Conservation (phyloP, 2,797 vertebrate genomes). For the Phyllotis vaccarum region DNA sequence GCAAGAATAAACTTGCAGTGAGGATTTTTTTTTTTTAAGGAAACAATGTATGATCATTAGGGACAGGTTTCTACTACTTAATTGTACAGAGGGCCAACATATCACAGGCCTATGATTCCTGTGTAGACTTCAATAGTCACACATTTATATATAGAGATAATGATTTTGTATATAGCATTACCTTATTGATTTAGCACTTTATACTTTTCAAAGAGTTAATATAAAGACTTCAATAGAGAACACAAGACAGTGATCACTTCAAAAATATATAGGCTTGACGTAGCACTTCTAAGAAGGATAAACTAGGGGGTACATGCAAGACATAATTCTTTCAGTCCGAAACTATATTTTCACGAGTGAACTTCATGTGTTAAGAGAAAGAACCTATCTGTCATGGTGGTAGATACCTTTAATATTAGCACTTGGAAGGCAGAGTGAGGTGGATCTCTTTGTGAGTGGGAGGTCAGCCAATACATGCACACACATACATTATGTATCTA, state of each 20-base stretch:
- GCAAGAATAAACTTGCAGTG: constrained; percentile 24
- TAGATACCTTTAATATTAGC: neutral
- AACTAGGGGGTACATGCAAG: neutral
- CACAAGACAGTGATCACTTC: constrained; percentile 11
- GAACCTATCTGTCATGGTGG: neutral
- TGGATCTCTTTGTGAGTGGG: neutral
- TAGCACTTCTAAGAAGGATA: constrained; percentile 10
- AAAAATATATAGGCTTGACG: constrained; percentile 21
- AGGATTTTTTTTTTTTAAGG: constrained; percentile 21
- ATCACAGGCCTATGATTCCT: neutral
- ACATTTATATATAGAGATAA: constrained; percentile 30
- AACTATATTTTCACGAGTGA: constrained; percentile 49
- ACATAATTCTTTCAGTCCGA: constrained; percentile 9
- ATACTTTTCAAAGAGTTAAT: constrained; percentile 47
- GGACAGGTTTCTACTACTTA: constrained; percentile 34
- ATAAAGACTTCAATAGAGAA: constrained; percentile 14
- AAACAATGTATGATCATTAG: constrained; percentile 52
- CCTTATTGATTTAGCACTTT: constrained; percentile 23
- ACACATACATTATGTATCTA: neutral
- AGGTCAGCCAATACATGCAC: neutral
- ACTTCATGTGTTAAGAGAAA: constrained; percentile 41
- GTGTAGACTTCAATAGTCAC: constrained; percentile 40
- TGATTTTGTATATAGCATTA: neutral
- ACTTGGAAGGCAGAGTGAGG: neutral
- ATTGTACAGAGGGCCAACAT: constrained; percentile 38